Evolutionary conservation across 2,113 vertebrate genomes (phyloP).

Genomic region (Ctenodactylus gundi): DNA sequence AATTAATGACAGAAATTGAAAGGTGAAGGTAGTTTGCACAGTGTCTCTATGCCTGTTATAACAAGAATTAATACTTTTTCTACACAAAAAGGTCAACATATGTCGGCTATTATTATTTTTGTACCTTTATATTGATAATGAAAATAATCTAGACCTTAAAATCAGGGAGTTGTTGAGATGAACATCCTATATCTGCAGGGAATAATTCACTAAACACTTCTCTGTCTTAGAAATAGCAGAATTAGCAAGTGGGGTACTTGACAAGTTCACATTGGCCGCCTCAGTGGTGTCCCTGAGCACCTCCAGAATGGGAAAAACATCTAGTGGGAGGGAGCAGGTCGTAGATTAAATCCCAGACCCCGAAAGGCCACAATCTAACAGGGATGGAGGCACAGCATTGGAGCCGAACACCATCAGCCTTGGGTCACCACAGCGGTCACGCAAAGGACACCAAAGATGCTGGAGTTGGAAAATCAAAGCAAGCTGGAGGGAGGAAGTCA

Average conservation of each 20-base stretch:
- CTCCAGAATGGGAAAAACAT: background rate
- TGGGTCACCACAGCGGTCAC: background rate
- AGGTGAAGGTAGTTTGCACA: background rate
- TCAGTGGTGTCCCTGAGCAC: background rate
- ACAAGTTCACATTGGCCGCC: background rate
- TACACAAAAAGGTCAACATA: background rate
- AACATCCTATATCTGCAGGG: background rate
- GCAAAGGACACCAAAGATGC: background rate
- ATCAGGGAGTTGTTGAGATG: background rate
- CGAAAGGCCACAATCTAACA: background rate
- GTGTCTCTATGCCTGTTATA: background rate
- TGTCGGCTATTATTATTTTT: background rate
- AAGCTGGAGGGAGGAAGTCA: background rate
- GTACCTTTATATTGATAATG: background rate
- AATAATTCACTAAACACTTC: background rate
- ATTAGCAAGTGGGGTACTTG: background rate
- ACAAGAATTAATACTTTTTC: background rate
- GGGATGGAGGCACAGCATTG: background rate
- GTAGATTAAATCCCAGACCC: background rate
- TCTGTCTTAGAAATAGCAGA: background rate
- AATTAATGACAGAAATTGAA: background rate
- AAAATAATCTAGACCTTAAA: slow-evolving; percentile 26
- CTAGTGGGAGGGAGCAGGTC: rapidly evolving
- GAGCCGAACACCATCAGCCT: rapidly evolving
- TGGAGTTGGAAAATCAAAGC: background rate